These are phyloP conservation scores for Phoenoteleia sp. DNA, from an alignment of 2,888 invertebrate genomes.

Conservation along the genomic window DNA sequence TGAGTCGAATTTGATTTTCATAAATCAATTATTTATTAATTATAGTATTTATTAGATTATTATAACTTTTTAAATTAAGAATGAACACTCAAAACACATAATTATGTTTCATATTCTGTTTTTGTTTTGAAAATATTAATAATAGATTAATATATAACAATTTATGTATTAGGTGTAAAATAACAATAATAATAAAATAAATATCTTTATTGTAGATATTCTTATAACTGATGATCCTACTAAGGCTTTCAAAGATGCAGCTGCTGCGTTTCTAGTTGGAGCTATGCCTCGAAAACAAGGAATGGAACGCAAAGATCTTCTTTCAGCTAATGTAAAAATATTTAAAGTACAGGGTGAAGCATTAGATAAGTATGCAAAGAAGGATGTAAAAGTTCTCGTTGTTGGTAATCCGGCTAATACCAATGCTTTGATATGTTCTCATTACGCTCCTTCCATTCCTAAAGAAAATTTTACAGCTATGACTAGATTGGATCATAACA, in stretches of 20 bases:
- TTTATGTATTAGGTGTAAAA: too few relatives aligned
- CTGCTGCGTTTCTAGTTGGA: constrained; percentile 98
- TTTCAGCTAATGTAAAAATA: constrained; percentile 99
- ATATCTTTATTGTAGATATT: constrained; percentile 87
- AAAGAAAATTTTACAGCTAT: constrained; percentile 98
- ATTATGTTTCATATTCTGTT: too few relatives aligned
- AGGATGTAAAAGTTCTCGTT: constrained; percentile 97
- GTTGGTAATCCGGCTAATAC: constrained; percentile 99
- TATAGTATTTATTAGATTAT: too few relatives aligned
- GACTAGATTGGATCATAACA: constrained; percentile 99
- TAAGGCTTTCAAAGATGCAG: constrained; percentile 98
- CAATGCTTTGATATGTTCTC: constrained; percentile 98
- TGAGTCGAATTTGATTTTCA: too few relatives aligned
- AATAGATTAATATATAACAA: too few relatives aligned
- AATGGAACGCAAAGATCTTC: constrained; percentile 99
- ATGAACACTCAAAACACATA: too few relatives aligned
- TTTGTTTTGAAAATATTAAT: too few relatives aligned
- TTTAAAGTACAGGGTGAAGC: constrained; percentile 99
- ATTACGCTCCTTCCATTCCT: constrained; percentile 98
- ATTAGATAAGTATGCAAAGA: constrained; percentile 95
- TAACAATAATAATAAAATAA: too few relatives aligned
- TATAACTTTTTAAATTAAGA: too few relatives aligned
- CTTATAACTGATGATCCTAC: constrained; percentile 95
- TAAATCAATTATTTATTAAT: too few relatives aligned
- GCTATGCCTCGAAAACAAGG: constrained; percentile 99